These are phyloP conservation scores for Chitala chitala DNA, from an alignment of 2,113 vertebrate genomes.

Conservation along the genomic window DNA sequence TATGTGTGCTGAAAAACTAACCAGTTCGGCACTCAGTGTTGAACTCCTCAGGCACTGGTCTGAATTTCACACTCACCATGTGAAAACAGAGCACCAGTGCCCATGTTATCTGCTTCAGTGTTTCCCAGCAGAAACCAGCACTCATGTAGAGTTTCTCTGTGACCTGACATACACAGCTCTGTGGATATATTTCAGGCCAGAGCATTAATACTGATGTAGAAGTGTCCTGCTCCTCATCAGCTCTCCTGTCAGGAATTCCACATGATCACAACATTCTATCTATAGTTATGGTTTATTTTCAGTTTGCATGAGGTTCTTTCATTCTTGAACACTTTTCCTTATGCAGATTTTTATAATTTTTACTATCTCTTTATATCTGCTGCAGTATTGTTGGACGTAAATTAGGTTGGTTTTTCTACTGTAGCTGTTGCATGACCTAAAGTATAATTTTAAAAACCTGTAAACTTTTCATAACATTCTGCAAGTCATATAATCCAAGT, in stretches of 20 bases:
- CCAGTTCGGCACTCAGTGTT: background rate
- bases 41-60: background rate
- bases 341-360: background rate
- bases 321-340: background rate
- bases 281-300: too few species aligned
- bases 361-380: conserved; percentile 2
- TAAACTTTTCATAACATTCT: conserved; percentile 53
- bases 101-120: too few species aligned
- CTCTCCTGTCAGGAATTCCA: too few species aligned
- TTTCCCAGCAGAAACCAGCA: too few species aligned
- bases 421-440: conserved; percentile 30
- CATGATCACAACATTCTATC: too few species aligned
- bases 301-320: background rate
- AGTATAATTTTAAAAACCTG: conserved; percentile 29
- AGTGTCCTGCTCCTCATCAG: too few species aligned
- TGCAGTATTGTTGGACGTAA: conserved; percentile 28
- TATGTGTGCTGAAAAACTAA: background rate
- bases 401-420: conserved; percentile 30
- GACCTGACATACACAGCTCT: too few species aligned
- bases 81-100: background rate
- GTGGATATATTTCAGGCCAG: too few species aligned
- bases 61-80: background rate
- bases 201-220: too few species aligned
- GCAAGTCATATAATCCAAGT: conserved; percentile 28
- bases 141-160: too few species aligned